Evolutionary conservation across 1,140 invertebrate species (phyloP), one percentile per base, ranked within the genome.

Genomic region (Ips typographus): DNA sequence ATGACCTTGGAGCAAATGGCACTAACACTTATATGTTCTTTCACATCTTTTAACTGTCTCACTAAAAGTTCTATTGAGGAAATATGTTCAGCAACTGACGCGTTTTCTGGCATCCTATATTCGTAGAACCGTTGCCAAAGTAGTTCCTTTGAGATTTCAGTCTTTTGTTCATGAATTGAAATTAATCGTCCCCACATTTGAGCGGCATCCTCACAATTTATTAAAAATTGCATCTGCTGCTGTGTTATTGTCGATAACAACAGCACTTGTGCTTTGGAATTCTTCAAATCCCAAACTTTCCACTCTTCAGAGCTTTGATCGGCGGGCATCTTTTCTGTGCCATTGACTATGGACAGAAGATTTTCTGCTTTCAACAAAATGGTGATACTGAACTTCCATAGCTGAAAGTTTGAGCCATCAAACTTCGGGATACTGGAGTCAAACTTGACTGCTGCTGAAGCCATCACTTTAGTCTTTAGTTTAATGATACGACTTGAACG

Each of bases 131-230:
- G 40, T 51, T 66, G 65, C 55, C 65, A 66, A 7, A 65, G 40
- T 8, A 65, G 22, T 43, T 65, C 63, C 43, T 57, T 65, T 2
- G 52, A 65, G 6, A 65, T 38, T 57, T 65, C 63, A 2, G 63
- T 65, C 43, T 43, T 80, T 38, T 80, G 76, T 51, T 81, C 80
- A 55, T 80, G 80, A 1, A 81, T 70, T 40, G 74, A 70, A 0
- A 61, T 40, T 1, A 81, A 56, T 38, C 77, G 77, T 6, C 58
- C 60, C 80, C 80, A 83, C 78, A 81, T 82, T 55, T 75, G 74
- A 4, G 76, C 75, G 40, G 78, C 70, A 56, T 59, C 72, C 36
- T 63, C 49, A 62, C 77, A 80, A 40, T 76, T 75, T 41, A 80
- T 70, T 4, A 79, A 74, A 65, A 78, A 77, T 44, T 74, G 41